Evolutionary conservation across 2,888 invertebrate genomes (phyloP).

Genomic region (Caenorhabditis japonica): DNA sequence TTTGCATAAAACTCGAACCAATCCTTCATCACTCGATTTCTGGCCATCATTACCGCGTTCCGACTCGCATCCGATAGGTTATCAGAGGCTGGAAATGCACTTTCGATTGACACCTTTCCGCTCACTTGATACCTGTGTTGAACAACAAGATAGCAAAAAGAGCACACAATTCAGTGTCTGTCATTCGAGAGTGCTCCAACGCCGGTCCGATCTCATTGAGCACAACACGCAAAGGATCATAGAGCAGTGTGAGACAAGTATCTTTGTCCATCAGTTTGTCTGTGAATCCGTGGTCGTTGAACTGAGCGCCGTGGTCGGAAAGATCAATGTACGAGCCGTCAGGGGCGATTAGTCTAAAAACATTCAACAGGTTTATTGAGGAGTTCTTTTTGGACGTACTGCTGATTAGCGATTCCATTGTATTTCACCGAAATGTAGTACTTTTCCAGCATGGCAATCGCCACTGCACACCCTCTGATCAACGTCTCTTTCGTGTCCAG

Average conservation of each 20-base stretch:
- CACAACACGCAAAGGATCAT: conserved; percentile 58
- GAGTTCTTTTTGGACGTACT: conserved; percentile 22
- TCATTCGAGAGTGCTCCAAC: conserved; percentile 63
- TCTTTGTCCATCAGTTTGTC: conserved; percentile 50
- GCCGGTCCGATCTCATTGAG: conserved; percentile 63
- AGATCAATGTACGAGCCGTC: conserved; percentile 61
- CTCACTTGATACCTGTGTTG: conserved; percentile 62
- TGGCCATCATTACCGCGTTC: conserved; percentile 35
- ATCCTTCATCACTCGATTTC: conserved; percentile 49
- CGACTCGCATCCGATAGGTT: conserved; percentile 35
- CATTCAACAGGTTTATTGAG: neutral
- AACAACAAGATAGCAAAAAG: conserved; percentile 67
- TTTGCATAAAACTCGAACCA: conserved; percentile 70
- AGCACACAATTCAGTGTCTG: conserved; percentile 69
- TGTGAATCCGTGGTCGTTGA: conserved; percentile 27
- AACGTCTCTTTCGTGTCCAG: conserved; percentile 51
- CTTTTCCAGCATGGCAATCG: conserved; percentile 68
- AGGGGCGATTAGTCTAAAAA: conserved; percentile 52
- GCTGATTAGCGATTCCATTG: conserved; percentile 57
- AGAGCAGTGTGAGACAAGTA: conserved; percentile 51
- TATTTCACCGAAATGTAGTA: conserved; percentile 65
- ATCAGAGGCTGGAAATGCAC: conserved; percentile 49
- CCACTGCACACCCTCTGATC: conserved; percentile 61
- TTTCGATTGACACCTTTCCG: conserved; percentile 27
- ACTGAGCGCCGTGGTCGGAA: conserved; percentile 52